These are phyloP conservation scores for Oscheius sp. DNA, from an alignment of 2,888 invertebrate genomes.

Conservation along the genomic window DNA sequence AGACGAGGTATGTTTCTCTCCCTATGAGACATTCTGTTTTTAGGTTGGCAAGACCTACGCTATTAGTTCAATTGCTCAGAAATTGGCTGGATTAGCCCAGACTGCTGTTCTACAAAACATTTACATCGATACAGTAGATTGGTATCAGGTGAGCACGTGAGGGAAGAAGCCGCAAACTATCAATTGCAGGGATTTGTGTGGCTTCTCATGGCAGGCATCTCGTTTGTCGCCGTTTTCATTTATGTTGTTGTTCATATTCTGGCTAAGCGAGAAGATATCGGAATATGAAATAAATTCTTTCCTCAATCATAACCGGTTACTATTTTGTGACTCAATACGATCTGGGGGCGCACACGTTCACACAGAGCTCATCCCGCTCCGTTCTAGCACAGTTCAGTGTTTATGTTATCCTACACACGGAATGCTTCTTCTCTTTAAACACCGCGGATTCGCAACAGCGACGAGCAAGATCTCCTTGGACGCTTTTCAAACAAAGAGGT, in stretches of 20 bases:
- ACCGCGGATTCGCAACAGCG: background rate
- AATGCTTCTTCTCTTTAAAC: conserved; percentile 11
- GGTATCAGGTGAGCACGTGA: conserved; percentile 60
- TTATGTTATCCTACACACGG: conserved; percentile 3
- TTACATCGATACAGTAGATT: conserved; percentile 68
- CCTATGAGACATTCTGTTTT: conserved; percentile 23
- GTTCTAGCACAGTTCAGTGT: background rate
- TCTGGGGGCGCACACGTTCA: conserved; percentile 12
- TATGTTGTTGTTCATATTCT: conserved; percentile 63
- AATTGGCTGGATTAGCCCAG: conserved; percentile 65
- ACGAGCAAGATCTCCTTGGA: conserved; percentile 1
- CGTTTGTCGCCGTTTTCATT: conserved; percentile 55
- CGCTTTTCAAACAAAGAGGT: conserved; percentile 12
- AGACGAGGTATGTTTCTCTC: conserved; percentile 55
- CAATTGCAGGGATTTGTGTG: conserved; percentile 66
- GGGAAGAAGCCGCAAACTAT: background rate
- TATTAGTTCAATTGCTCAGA: conserved; percentile 63
- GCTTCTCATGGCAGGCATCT: conserved; percentile 63
- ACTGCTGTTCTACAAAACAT: conserved; percentile 65
- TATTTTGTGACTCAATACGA: conserved; percentile 1
- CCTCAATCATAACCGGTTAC: conserved; percentile 17
- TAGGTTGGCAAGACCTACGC: conserved; percentile 69
- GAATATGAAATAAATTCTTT: conserved; percentile 37
- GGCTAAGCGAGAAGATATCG: conserved; percentile 59
- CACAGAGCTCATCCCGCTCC: background rate